Base-by-base conservation (phyloP, 2,888 invertebrate species). In the Julus scanicus region DNA sequence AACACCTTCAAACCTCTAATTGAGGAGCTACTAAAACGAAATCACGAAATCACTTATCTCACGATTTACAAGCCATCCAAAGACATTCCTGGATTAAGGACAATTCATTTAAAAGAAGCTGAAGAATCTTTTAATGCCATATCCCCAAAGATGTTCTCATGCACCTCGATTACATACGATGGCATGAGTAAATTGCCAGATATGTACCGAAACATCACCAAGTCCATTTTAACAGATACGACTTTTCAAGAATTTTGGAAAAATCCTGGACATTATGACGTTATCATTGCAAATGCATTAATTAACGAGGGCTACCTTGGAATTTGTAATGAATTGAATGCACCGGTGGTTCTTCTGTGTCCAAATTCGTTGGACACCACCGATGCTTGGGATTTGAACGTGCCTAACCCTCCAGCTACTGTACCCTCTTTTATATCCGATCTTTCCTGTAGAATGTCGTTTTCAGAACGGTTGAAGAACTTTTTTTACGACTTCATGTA, bases 371-470 rank as follows among this genome's bases (percentile, higher is more conserved):
- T 87, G n/a, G 39, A 37, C 29, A 8, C 40, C 17, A 37, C 83
- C 40, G 57, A 71, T 20, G 71, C 87, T 2, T 87, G 87, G 87
- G 44, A 40, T n/a, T 20, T 87, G 1, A 87, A 87, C 37, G 83
- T 87, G 40, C 87, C 87, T 6, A 17, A 80, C 20, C 83, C 83
- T 6, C 44, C 5, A 44, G n/a, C 84, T 2, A 17, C 17, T 8
- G 39, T 84, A n/a, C 84, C 84, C 13, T n/a, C n/a, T 29, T 29
- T 20, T 39, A 3, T 87, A 44, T 2, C n/a, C 13, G 17, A 40
- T 44, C 17, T 80, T 11, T n/a, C 87, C 20, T 37, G 37, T 13
- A 2, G 29, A 4, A 44, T 84, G 84, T 37, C 84, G 9, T 84
- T 84, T 17, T 29, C n/a, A 6, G 40, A 84, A 37, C 84, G 84